phyloP scores from a whole-genome alignment of 37 sponge, comb jelly and placozoan genomes.

The Chondrosia reniformis region DNA sequence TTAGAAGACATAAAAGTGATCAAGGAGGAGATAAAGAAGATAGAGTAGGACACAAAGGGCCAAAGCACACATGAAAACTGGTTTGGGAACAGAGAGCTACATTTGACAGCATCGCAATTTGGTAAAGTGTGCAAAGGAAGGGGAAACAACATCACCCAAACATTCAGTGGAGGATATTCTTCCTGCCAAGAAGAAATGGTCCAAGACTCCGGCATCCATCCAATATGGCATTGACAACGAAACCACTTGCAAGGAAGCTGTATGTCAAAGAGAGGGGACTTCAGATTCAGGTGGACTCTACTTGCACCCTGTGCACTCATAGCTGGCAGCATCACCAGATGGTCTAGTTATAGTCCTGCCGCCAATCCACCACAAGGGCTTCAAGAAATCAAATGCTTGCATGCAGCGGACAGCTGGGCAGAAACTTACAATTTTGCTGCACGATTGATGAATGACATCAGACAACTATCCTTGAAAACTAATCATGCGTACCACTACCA shows the following conservation, averaged over 20 bases:
- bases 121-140: too few relatives aligned
- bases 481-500: not conserved
- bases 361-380: not conserved
- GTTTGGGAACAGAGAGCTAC: not conserved
- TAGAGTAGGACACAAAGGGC: not conserved
- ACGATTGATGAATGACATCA: not conserved
- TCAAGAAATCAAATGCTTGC: too few relatives aligned
- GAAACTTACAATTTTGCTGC: too few relatives aligned
- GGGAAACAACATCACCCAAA: not conserved
- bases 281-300: not conserved
- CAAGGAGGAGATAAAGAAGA: too few relatives aligned
- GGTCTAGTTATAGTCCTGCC: not conserved
- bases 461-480: not conserved
- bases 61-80: not conserved
- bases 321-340: not conserved
- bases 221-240: not conserved
- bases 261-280: not conserved
- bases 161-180: not conserved
- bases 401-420: too few relatives aligned
- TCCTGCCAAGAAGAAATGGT: not conserved
- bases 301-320: not conserved
- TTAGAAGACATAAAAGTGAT: too few relatives aligned
- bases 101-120: too few relatives aligned
- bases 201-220: not conserved
- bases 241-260: not conserved